Conservation (phyloP, 2,113 vertebrate genomes). For the Leuciscus idus region DNA sequence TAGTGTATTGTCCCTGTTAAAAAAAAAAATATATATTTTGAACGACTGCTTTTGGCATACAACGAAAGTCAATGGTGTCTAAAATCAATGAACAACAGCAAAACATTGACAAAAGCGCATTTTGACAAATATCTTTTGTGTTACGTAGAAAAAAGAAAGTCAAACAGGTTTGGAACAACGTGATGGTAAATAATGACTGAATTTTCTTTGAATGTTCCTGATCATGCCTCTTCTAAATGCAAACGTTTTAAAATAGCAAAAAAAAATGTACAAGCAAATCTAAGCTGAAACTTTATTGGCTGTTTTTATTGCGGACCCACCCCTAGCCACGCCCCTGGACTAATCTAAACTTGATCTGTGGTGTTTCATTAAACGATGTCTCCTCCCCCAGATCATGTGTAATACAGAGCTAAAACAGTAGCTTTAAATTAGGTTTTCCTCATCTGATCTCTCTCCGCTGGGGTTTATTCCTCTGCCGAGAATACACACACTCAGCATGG, state of each 20-base stretch:
- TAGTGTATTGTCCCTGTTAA: not conserved
- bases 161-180: too few relatives aligned
- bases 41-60: not conserved
- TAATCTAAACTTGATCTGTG: not conserved
- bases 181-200: too few relatives aligned
- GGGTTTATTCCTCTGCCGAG: conserved; percentile 17
- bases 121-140: too few relatives aligned
- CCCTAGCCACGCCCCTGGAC: not conserved
- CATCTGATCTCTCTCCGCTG: conserved; percentile 36
- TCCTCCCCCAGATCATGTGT: conserved; percentile 17
- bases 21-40: not conserved
- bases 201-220: too few relatives aligned
- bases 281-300: not conserved
- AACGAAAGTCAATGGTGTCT: too few relatives aligned
- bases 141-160: too few relatives aligned
- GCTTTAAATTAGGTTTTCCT: conserved; percentile 41
- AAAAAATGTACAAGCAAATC: too few relatives aligned
- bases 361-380: not conserved
- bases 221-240: too few relatives aligned
- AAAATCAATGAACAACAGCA: too few relatives aligned
- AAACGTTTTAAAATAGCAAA: too few relatives aligned
- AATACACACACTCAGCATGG: conserved; percentile 4
- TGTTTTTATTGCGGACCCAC: not conserved
- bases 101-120: too few relatives aligned
- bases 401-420: conserved; percentile 11